Base-by-base conservation (phyloP, 2,888 invertebrate species). In the Pterostichus niger region DNA sequence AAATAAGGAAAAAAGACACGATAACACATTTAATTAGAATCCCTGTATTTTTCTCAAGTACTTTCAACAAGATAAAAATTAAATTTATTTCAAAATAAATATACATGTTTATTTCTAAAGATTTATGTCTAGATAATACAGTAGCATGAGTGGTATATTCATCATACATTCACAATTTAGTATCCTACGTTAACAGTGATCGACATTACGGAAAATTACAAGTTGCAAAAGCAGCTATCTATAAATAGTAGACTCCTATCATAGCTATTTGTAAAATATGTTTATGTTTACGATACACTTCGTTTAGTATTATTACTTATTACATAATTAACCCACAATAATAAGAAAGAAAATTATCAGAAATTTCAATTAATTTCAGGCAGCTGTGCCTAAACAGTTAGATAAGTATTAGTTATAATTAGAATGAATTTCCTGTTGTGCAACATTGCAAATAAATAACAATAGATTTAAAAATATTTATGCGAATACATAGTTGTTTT, bases 101-200 rank as follows among this genome's bases (percentile, higher is more conserved):
- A 35, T 35, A 35, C 33, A 64, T 40, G 68, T 68, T 68, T 68
- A 68, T 40, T 68, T 15, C 40, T 2, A 1, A 15, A 68, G 44
- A 68, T 68, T 68, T 68, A 68, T 44, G 68, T 15, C 15, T 15
- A 15, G 68, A 68, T 68, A 68, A 68, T 24, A 17, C 44, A 17
- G 44, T 15, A 68, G 68, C 44, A 35, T 13, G 44, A 40, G 64
- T 68, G 15, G 44, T 64, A 35, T n/a, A 54, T n/a, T 54, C 68
- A 68, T 44, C 40, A n/a, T n/a, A n/a, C 68, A 68, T 68, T 68
- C 68, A 68, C 40, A 68, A 68, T 68, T 68, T 68, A 68, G 15
- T 44, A 35, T 7, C 33, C 10, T n/a, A 33, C 13, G 11, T 64
- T 64, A 1, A 24, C 11, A 59, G 17, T 68, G 68, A 68, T 40